A percentile compares a stretch with the other conserved stretches of the same genome.
These are phyloP conservation scores for Lycia hirtaria DNA, from an alignment of 2,888 invertebrate species.

Conservation along the genomic window DNA sequence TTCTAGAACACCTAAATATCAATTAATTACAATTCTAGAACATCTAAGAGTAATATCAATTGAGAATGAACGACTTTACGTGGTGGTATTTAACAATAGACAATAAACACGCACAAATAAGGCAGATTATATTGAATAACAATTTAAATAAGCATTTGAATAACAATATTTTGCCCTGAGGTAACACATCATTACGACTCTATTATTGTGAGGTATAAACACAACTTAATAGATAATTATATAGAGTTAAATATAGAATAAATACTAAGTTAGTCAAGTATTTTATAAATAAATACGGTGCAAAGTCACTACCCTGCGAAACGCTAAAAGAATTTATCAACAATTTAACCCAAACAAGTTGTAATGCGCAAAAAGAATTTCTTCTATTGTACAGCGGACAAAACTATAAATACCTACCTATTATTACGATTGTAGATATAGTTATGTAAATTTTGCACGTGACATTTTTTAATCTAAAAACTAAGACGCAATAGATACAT, in stretches of 20 bases:
- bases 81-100: neutral
- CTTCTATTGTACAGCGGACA: too few species aligned
- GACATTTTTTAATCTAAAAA: slow-evolving; percentile 24
- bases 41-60: neutral
- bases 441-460: slow-evolving; percentile 15
- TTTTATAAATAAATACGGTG: neutral
- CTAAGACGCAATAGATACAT: slow-evolving; percentile 37
- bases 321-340: too few species aligned
- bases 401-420: neutral
- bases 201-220: neutral
- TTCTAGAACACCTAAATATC: too few species aligned
- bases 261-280: neutral
- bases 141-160: neutral
- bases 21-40: neutral
- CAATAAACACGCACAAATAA: neutral
- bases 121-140: neutral
- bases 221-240: neutral
- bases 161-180: neutral
- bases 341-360: too few species aligned
- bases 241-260: neutral
- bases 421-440: neutral
- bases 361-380: too few species aligned
- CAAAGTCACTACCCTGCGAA: neutral
- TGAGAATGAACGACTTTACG: neutral
- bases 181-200: slow-evolving; percentile 3